A percentile compares a stretch with the other conserved stretches of the same genome.
These are phyloP conservation scores for Chloropsis hardwickii DNA, from an alignment of 2,113 vertebrate genomes.

Conservation along the genomic window DNA sequence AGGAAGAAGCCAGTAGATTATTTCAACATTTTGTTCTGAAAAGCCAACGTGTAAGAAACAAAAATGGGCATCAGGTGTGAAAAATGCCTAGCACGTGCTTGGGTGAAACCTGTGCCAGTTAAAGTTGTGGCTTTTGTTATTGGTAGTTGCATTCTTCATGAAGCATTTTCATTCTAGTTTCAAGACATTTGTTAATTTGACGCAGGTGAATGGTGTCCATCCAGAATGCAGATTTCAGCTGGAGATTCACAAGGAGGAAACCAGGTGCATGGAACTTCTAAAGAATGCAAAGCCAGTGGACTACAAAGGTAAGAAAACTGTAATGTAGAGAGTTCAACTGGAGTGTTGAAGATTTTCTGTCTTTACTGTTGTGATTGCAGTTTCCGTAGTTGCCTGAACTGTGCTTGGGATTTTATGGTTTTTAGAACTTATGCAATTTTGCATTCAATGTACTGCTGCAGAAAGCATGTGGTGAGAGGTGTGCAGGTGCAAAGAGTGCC, in stretches of 20 bases:
- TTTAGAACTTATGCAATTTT: not conserved
- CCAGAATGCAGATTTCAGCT: slow-evolving; percentile 76
- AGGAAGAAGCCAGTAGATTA: not conserved
- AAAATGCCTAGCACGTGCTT: not conserved
- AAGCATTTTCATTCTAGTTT: not conserved
- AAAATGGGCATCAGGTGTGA: not conserved
- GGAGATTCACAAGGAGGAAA: slow-evolving; percentile 77
- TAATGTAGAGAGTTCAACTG: not conserved
- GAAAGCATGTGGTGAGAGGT: not conserved
- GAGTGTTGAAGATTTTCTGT: not conserved
- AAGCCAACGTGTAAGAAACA: not conserved
- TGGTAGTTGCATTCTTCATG: not conserved
- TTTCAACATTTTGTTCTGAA: not conserved
- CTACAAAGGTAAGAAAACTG: slow-evolving; percentile 61
- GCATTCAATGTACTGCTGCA: not conserved
- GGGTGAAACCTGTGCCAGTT: not conserved
- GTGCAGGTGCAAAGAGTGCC: not conserved
- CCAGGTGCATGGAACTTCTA: slow-evolving; percentile 67
- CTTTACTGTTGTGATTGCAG: not conserved
- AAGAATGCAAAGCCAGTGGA: slow-evolving; percentile 40
- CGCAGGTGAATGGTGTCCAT: slow-evolving; percentile 74
- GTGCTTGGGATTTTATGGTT: not conserved
- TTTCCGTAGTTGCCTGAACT: not conserved
- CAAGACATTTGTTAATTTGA: not conserved
- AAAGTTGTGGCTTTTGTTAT: not conserved